Percentiles rank a stretch among this genome's conserved stretches.
These are phyloP conservation scores for Holothuria scabra DNA, from an alignment of 53 echinoderm and acorn worm genomes.

Conservation along the genomic window DNA sequence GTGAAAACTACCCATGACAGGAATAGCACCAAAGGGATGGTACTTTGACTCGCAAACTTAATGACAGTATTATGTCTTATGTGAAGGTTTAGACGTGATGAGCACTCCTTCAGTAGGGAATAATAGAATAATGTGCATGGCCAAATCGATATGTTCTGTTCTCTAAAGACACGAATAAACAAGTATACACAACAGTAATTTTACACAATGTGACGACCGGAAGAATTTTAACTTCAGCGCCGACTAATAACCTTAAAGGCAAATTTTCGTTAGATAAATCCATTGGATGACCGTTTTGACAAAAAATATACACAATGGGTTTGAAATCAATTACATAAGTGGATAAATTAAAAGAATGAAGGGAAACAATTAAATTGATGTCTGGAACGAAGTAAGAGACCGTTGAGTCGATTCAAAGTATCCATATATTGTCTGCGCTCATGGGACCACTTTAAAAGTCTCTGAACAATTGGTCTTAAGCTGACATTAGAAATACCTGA, in stretches of 20 bases:
- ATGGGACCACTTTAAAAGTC: constrained; percentile 21
- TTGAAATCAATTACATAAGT: constrained; percentile 34
- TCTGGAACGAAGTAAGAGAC: constrained; percentile 2
- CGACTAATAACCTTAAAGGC: neutral
- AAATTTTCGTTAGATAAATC: constrained; percentile 14
- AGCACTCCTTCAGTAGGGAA: too few relatives aligned
- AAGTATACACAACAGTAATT: neutral
- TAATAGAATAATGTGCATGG: too few relatives aligned
- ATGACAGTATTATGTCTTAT: too few relatives aligned
- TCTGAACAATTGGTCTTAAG: constrained; percentile 33
- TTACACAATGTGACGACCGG: neutral
- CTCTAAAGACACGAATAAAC: constrained; percentile 10
- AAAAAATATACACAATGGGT: neutral
- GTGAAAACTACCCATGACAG: too few relatives aligned
- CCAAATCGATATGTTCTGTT: neutral
- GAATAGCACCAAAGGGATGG: too few relatives aligned
- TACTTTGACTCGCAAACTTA: too few relatives aligned
- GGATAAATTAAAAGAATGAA: neutral
- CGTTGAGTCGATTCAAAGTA: neutral
- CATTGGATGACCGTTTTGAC: constrained; percentile 20
- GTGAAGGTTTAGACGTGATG: too few relatives aligned
- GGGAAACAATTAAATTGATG: constrained; percentile 14
- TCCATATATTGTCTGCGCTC: constrained; percentile 1
- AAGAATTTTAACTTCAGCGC: neutral
- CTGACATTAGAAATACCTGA: constrained; percentile 22